These are phyloP conservation scores for Ferrisia virgata DNA, from an alignment of 2,888 invertebrate species.

Conservation along the genomic window DNA sequence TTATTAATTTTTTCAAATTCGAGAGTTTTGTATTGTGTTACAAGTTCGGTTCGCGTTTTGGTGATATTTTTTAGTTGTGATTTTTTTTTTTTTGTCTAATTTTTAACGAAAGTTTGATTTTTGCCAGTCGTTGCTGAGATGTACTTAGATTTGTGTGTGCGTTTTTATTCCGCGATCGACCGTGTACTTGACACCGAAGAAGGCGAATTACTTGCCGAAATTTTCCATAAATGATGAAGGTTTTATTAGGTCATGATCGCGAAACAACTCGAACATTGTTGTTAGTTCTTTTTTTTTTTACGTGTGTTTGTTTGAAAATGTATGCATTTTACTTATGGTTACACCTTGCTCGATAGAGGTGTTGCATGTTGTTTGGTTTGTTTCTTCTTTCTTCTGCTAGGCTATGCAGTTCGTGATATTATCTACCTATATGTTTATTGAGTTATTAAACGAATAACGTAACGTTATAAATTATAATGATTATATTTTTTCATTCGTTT, in stretches of 20 bases:
- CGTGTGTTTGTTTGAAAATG: neutral
- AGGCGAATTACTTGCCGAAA: neutral
- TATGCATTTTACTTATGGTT: neutral
- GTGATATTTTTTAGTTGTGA: neutral
- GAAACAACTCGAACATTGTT: neutral
- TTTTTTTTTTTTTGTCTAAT: neutral
- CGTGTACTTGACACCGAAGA: neutral
- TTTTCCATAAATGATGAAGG: neutral
- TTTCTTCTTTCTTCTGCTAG: too few relatives aligned
- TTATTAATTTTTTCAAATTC: neutral
- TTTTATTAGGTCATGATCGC: neutral
- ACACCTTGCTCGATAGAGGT: too few relatives aligned
- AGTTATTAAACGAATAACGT: neutral
- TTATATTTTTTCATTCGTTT: too few relatives aligned
- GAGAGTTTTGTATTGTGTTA: neutral
- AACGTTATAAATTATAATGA: neutral
- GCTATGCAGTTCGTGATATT: too few relatives aligned
- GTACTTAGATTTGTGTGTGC: neutral
- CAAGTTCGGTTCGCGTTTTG: neutral
- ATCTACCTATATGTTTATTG: too few relatives aligned
- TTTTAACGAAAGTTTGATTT: neutral
- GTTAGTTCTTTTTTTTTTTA: neutral
- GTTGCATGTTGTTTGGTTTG: too few relatives aligned
- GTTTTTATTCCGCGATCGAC: neutral
- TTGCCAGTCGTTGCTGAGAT: neutral